A percentile compares a stretch with the other conserved stretches of the same genome.
Conservation (phyloP, 2,888 invertebrate genomes). For the Coenonympha glycerion region DNA sequence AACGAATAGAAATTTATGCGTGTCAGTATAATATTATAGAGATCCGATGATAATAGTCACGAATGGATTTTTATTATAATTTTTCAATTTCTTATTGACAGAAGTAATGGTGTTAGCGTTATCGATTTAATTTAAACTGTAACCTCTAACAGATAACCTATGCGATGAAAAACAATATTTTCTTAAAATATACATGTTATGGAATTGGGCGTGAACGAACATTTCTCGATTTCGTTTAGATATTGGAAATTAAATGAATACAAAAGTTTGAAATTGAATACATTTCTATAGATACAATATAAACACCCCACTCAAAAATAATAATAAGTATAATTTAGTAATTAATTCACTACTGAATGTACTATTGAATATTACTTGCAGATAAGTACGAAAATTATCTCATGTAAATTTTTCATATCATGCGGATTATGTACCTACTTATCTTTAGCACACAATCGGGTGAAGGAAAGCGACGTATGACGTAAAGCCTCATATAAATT, state of each 20-base stretch:
- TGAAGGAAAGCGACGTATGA: slow-evolving; percentile 63
- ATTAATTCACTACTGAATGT: too few relatives aligned
- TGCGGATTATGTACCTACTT: slow-evolving; percentile 38
- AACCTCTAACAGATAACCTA: slow-evolving; percentile 23
- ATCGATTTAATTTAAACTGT: slow-evolving; percentile 19
- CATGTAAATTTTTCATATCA: slow-evolving; percentile 1
- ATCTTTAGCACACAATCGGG: slow-evolving; percentile 53
- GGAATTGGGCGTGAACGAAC: slow-evolving; percentile 40
- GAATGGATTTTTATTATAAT: slow-evolving; percentile 30
- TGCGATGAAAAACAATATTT: slow-evolving; percentile 22
- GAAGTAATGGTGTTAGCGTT: slow-evolving; percentile 17
- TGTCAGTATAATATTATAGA: slow-evolving; percentile 22
- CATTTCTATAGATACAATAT: neutral
- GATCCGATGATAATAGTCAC: slow-evolving; percentile 37
- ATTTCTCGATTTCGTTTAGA: slow-evolving; percentile 33
- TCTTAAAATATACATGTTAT: slow-evolving; percentile 17
- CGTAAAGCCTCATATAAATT: slow-evolving; percentile 73
- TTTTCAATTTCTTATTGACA: slow-evolving; percentile 23
- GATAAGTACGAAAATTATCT: neutral
- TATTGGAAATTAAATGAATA: slow-evolving; percentile 21
- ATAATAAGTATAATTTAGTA: too few relatives aligned
- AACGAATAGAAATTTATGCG: slow-evolving; percentile 50
- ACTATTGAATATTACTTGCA: neutral
- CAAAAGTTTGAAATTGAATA: slow-evolving; percentile 5
- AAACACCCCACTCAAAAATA: neutral